Conservation (phyloP, 2,113 vertebrate genomes). For the Raphicerus campestris region DNA sequence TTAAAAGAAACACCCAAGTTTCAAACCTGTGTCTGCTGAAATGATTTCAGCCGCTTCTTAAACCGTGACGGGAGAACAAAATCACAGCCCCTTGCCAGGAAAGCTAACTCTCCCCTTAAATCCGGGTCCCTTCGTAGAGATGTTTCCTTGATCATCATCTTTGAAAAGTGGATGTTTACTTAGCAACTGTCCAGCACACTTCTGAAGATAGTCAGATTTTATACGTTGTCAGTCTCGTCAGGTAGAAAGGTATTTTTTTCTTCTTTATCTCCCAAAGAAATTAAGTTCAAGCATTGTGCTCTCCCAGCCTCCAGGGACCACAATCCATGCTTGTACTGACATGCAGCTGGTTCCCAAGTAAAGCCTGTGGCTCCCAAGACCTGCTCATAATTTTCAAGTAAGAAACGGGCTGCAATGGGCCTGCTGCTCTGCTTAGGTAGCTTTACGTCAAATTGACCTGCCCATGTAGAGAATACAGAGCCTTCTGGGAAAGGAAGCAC, state of each 20-base stretch:
- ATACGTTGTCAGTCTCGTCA: slow-evolving; percentile 70
- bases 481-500: slow-evolving; percentile 87
- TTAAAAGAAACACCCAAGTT: slow-evolving; percentile 73
- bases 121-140: slow-evolving; percentile 97
- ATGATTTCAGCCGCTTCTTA: slow-evolving; percentile 98
- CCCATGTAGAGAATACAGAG: slow-evolving; percentile 82
- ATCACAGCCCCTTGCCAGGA: slow-evolving; percentile 97
- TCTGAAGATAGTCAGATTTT: slow-evolving; percentile 77
- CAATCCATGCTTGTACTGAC: slow-evolving; percentile 73
- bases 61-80: slow-evolving; percentile 98
- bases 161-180: slow-evolving; percentile 78
- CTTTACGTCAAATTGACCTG: slow-evolving; percentile 86
- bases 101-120: slow-evolving; percentile 96
- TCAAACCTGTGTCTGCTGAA: slow-evolving; percentile 98
- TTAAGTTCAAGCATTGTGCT: slow-evolving; percentile 80
- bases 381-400: slow-evolving; percentile 82
- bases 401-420: slow-evolving; percentile 90
- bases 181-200: slow-evolving; percentile 74
- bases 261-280: slow-evolving; percentile 77
- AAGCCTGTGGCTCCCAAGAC: slow-evolving; percentile 83
- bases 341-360: slow-evolving; percentile 83
- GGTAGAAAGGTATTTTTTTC: slow-evolving; percentile 66
- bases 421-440: slow-evolving; percentile 83
- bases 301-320: slow-evolving; percentile 70
- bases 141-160: slow-evolving; percentile 99